phyloP scores from a whole-genome alignment of 2,888 invertebrate species.

The Dryocosmus kuriphilus region DNA sequence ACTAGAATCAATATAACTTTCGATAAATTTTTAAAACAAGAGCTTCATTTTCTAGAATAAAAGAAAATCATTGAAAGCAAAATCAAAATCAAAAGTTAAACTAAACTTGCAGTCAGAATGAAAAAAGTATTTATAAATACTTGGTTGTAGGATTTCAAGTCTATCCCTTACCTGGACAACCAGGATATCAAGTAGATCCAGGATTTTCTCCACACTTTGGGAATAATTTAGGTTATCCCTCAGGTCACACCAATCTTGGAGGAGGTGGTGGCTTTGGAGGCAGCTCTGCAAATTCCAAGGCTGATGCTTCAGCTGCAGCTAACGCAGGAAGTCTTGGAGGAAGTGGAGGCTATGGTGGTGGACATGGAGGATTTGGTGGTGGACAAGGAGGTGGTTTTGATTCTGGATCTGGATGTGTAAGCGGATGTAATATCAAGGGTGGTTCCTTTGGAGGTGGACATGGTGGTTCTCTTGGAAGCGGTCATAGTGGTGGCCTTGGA shows the following conservation, averaged over 20 bases:
- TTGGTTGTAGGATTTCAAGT: background rate
- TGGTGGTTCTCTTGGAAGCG: slow-evolving; percentile 25
- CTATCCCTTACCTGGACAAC: background rate
- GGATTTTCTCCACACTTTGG: slow-evolving; percentile 13
- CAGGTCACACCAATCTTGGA: slow-evolving; percentile 25
- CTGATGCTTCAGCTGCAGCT: slow-evolving; percentile 39
- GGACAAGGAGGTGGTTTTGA: slow-evolving; percentile 37
- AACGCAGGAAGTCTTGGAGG: slow-evolving; percentile 38
- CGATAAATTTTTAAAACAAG: no score
- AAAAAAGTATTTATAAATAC: background rate
- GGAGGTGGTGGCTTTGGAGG: slow-evolving; percentile 33
- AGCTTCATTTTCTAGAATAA: no score
- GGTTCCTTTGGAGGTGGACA: slow-evolving; percentile 21
- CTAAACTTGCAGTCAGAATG: no score
- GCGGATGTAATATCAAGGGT: slow-evolving; percentile 32
- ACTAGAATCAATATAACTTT: no score
- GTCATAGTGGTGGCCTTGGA: slow-evolving; percentile 8
- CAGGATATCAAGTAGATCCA: slow-evolving; percentile 19
- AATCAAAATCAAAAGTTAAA: no score
- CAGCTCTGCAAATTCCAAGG: slow-evolving; percentile 34
- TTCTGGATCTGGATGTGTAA: slow-evolving; percentile 14
- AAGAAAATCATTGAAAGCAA: no score
- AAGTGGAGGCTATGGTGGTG: slow-evolving; percentile 17
- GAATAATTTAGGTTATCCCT: background rate
- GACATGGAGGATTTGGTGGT: slow-evolving; percentile 17